phyloP scores from a whole-genome alignment of 2,888 invertebrate species.

The Lasioglossum vierecki region DNA sequence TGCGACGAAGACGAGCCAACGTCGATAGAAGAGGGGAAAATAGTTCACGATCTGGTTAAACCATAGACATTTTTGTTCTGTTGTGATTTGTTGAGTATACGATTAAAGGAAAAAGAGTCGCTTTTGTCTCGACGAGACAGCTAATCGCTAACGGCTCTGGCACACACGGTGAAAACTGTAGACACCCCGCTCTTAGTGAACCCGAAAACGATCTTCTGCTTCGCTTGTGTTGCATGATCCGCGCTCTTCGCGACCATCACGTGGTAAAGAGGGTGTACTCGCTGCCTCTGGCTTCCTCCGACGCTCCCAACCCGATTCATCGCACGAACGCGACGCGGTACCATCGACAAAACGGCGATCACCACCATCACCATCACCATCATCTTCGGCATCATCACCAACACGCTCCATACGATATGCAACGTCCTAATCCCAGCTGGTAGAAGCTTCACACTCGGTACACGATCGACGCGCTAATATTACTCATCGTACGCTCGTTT shows the following conservation, averaged over 20 bases:
- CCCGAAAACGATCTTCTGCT: constrained; percentile 77
- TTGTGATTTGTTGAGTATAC: neutral
- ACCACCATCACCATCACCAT: constrained; percentile 74
- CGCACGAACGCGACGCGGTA: constrained; percentile 82
- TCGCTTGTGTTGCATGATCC: constrained; percentile 84
- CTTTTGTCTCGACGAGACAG: neutral
- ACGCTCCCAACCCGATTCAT: constrained; percentile 79
- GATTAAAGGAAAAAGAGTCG: neutral
- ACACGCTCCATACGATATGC: constrained; percentile 80
- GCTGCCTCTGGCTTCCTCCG: constrained; percentile 83
- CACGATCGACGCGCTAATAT: constrained; percentile 58
- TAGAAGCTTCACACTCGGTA: constrained; percentile 69
- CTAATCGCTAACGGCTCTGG: neutral
- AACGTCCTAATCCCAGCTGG: constrained; percentile 82
- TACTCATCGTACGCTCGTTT: constrained; percentile 60
- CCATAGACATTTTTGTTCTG: neutral
- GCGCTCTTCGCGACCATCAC: constrained; percentile 75
- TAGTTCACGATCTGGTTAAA: neutral
- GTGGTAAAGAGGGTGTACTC: constrained; percentile 84
- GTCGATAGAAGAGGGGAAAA: neutral
- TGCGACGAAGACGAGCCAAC: neutral
- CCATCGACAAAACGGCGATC: constrained; percentile 81
- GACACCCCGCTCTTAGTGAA: constrained; percentile 47
- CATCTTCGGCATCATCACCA: constrained; percentile 74
- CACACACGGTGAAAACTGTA: constrained; percentile 2